A percentile compares a stretch with the other conserved stretches of the same genome.
Conservation (phyloP, 2,888 invertebrate genomes). For the Synanthedon formicaeformis region DNA sequence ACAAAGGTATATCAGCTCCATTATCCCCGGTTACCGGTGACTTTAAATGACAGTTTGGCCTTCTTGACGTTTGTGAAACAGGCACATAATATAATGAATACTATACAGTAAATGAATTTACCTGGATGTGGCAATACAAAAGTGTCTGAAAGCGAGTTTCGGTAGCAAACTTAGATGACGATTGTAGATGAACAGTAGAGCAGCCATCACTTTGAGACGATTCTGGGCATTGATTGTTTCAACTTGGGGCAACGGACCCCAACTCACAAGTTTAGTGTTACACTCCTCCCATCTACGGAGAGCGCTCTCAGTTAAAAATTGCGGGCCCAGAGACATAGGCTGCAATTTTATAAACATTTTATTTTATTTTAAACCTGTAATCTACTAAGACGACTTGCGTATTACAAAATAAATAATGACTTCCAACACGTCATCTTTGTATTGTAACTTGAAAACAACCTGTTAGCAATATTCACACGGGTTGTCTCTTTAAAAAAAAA, state of each 20-base stretch:
- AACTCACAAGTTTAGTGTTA: conserved; percentile 86
- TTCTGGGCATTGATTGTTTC: conserved; percentile 93
- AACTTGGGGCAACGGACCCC: conserved; percentile 92
- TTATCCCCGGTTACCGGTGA: too few species aligned
- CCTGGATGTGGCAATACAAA: conserved; percentile 86
- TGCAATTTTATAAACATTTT: conserved; percentile 32
- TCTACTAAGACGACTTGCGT: too few species aligned
- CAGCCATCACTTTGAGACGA: conserved; percentile 88
- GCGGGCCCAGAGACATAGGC: conserved; percentile 81
- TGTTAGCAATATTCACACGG: too few species aligned
- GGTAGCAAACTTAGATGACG: conserved; percentile 84
- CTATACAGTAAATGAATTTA: conserved; percentile 23
- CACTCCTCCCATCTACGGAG: conserved; percentile 89
- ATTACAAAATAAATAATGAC: not conserved
- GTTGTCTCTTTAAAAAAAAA: too few species aligned
- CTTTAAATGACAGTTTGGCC: too few species aligned
- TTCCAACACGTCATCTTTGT: too few species aligned
- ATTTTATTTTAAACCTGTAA: not conserved
- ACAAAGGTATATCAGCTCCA: too few species aligned
- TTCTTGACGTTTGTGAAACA: too few species aligned
- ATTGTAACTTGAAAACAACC: too few species aligned
- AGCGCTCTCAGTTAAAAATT: conserved; percentile 86
- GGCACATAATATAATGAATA: not conserved
- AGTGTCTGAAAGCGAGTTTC: conserved; percentile 81
- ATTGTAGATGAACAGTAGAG: conserved; percentile 89